These are phyloP conservation scores for Sinella curviseta DNA, from an alignment of 1,140 invertebrate species.

Conservation along the genomic window DNA sequence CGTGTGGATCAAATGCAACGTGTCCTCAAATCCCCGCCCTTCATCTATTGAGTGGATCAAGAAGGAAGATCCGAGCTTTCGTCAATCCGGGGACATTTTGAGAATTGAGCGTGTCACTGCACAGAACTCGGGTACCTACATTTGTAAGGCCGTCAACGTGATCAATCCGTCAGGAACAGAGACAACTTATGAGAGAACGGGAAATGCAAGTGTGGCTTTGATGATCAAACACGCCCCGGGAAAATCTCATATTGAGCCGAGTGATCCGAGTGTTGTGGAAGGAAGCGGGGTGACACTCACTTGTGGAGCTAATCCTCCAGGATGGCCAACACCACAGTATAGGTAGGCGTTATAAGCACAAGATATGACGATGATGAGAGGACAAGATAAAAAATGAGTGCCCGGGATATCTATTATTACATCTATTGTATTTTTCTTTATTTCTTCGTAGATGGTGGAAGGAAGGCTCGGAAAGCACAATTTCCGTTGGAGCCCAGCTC, in stretches of 20 bases:
- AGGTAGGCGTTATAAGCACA: slow-evolving; percentile 48
- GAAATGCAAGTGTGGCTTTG: slow-evolving; percentile 74
- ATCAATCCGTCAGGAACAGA: slow-evolving; percentile 68
- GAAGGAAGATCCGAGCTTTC: slow-evolving; percentile 78
- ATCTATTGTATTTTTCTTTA: neutral
- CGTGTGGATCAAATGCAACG: slow-evolving; percentile 80
- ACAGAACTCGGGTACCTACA: slow-evolving; percentile 80
- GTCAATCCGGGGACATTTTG: slow-evolving; percentile 73
- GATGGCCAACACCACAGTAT: slow-evolving; percentile 83
- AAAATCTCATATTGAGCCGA: slow-evolving; percentile 76
- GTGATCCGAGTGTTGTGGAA: slow-evolving; percentile 79
- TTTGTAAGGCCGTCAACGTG: slow-evolving; percentile 79
- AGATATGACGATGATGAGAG: neutral
- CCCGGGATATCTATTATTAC: slow-evolving; percentile 5
- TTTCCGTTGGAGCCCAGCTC: slow-evolving; percentile 76
- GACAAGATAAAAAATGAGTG: neutral
- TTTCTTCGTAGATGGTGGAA: slow-evolving; percentile 70
- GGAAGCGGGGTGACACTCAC: slow-evolving; percentile 79
- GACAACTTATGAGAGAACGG: slow-evolving; percentile 64
- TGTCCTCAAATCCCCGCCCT: slow-evolving; percentile 79
- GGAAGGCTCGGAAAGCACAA: slow-evolving; percentile 66
- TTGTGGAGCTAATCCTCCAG: slow-evolving; percentile 80
- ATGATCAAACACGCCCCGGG: slow-evolving; percentile 86
- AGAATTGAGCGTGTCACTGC: slow-evolving; percentile 72
- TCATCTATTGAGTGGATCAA: slow-evolving; percentile 81